Conservation (phyloP, 2,888 invertebrate species). For the Tenodera sinensis region DNA sequence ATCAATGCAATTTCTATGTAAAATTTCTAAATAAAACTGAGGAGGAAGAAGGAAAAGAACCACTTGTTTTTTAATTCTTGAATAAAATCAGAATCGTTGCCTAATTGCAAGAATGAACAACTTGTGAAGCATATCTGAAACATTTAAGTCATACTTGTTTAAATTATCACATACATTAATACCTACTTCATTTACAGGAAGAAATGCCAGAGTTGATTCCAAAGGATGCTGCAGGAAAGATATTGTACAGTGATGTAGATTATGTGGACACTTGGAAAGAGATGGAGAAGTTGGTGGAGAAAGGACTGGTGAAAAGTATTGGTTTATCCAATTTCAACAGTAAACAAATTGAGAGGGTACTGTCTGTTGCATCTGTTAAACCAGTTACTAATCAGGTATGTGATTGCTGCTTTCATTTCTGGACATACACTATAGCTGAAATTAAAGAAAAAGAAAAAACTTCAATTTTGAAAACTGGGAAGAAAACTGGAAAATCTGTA, state of each 20-base stretch:
- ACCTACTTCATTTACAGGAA: not conserved
- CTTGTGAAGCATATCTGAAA: too few relatives aligned
- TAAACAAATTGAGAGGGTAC: conserved; percentile 63
- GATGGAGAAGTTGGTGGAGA: conserved; percentile 66
- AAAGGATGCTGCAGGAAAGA: not conserved
- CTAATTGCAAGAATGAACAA: too few relatives aligned
- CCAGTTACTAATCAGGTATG: conserved; percentile 64
- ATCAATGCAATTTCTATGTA: too few relatives aligned
- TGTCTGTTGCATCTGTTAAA: conserved; percentile 57
- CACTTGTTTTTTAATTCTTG: too few relatives aligned
- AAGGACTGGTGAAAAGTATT: conserved; percentile 66
- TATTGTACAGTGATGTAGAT: conserved; percentile 60
- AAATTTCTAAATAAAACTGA: too few relatives aligned
- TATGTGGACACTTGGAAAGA: conserved; percentile 71
- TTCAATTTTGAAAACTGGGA: too few relatives aligned
- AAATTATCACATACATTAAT: not conserved
- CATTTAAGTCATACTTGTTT: too few relatives aligned
- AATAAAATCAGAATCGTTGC: too few relatives aligned
- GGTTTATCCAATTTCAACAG: conserved; percentile 83
- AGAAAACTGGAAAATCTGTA: too few relatives aligned
- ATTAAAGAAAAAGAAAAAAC: too few relatives aligned
- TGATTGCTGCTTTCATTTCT: not conserved
- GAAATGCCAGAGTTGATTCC: not conserved
- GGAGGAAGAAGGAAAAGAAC: too few relatives aligned
- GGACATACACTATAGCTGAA: too few relatives aligned